These are phyloP conservation scores for Cinclus cinclus DNA, from an alignment of 2,113 vertebrate genomes.

Conservation along the genomic window DNA sequence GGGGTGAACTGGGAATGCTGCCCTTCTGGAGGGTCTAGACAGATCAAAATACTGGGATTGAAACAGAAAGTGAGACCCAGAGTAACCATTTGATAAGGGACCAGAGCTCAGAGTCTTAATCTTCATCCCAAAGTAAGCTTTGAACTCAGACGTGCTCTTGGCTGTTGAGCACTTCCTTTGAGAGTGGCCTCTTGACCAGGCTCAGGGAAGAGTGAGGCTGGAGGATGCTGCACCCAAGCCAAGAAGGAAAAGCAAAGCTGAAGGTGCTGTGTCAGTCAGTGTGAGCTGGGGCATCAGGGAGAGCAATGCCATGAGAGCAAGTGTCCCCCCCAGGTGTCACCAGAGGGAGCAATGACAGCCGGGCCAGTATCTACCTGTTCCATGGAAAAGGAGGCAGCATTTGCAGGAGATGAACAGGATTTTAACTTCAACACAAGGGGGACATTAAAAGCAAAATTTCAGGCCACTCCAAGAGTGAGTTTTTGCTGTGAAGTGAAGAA, in stretches of 20 bases:
- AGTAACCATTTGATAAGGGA: neutral
- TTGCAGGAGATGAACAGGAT: neutral
- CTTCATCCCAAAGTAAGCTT: neutral
- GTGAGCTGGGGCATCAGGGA: neutral
- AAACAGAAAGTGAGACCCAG: neutral
- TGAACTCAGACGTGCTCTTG: fast-evolving
- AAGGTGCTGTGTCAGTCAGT: fast-evolving
- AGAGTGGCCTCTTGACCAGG: neutral
- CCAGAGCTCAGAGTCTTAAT: neutral
- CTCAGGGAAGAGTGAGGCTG: neutral
- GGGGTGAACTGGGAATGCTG: neutral
- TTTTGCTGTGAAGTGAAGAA: neutral
- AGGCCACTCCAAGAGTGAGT: neutral
- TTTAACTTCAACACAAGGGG: neutral
- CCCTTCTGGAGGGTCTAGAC: neutral
- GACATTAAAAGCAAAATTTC: neutral
- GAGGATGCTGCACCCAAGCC: neutral
- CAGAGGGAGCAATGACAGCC: neutral
- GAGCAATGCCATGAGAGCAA: neutral
- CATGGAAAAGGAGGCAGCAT: neutral
- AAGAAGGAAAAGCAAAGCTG: neutral
- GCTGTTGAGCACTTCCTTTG: neutral
- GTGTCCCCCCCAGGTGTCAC: neutral
- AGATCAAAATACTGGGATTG: neutral
- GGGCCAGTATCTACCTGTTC: neutral